A percentile compares a stretch with the other conserved stretches of the same genome.
phyloP scores from a whole-genome alignment of 2,113 vertebrate species.

The Empidonax alnorum region DNA sequence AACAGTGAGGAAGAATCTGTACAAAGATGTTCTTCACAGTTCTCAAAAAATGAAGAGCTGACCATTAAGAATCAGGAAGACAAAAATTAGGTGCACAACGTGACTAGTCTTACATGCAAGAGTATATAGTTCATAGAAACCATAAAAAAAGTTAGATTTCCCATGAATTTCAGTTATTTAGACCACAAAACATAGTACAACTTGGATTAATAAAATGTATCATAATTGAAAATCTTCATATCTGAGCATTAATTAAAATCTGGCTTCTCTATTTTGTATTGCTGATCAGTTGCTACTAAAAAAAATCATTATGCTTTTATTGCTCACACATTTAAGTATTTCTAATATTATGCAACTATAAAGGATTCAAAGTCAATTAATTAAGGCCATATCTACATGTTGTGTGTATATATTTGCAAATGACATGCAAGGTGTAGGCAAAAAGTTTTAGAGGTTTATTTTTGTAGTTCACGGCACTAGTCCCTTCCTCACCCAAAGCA shows the following conservation, averaged over 20 bases:
- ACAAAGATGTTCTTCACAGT: background rate
- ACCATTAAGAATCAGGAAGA: background rate
- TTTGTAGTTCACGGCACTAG: background rate
- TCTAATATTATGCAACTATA: background rate
- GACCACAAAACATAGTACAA: background rate
- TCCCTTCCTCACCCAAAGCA: background rate
- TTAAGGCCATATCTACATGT: background rate
- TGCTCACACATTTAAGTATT: background rate
- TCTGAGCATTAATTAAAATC: background rate
- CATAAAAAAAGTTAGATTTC: background rate
- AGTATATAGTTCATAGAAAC: background rate
- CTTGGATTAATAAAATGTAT: background rate
- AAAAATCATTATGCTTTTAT: background rate
- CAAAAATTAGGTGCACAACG: background rate
- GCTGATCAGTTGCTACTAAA: background rate
- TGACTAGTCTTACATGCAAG: background rate
- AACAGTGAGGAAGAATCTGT: background rate
- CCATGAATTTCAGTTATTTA: background rate
- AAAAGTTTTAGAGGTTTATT: background rate
- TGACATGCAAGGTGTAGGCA: background rate
- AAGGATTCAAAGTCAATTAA: background rate
- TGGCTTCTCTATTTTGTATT: background rate
- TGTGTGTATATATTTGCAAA: background rate
- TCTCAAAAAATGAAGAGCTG: background rate
- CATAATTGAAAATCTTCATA: background rate